Conservation (phyloP, 2,113 vertebrate species). For the Puffinus mauretanicus region DNA sequence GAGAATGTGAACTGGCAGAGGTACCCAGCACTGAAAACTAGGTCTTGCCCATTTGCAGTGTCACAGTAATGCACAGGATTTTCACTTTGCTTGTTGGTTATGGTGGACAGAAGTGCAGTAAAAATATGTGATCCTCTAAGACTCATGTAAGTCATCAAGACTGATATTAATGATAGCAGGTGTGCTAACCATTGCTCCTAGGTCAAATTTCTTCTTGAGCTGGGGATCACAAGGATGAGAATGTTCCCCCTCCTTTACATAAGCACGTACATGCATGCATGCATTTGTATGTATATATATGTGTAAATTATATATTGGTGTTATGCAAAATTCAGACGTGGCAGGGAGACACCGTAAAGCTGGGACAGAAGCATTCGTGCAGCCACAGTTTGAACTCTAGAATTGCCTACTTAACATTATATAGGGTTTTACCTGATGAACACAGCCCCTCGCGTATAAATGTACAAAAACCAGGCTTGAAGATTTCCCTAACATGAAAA, state of each 20-base stretch:
- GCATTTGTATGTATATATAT: too few species aligned
- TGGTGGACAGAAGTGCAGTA: neutral
- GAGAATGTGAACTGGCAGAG: neutral
- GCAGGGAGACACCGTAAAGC: neutral
- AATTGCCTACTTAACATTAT: neutral
- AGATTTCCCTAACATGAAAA: neutral
- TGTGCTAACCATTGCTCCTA: neutral
- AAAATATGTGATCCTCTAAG: neutral
- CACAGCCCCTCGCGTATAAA: neutral
- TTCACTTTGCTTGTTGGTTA: neutral
- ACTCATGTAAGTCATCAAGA: neutral
- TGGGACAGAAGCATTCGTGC: neutral
- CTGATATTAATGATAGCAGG: neutral
- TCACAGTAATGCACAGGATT: neutral
- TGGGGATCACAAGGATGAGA: neutral
- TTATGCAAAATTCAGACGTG: neutral
- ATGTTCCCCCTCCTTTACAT: neutral
- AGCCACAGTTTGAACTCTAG: neutral
- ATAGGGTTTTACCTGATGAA: neutral
- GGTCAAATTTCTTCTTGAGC: rapidly evolving
- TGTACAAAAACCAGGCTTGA: neutral
- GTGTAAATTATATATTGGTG: neutral
- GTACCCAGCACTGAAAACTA: neutral
- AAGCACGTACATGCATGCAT: rapidly evolving
- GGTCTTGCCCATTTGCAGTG: neutral